Base-by-base conservation (phyloP, 2,888 invertebrate genomes). In the Lacanobia oleracea region DNA sequence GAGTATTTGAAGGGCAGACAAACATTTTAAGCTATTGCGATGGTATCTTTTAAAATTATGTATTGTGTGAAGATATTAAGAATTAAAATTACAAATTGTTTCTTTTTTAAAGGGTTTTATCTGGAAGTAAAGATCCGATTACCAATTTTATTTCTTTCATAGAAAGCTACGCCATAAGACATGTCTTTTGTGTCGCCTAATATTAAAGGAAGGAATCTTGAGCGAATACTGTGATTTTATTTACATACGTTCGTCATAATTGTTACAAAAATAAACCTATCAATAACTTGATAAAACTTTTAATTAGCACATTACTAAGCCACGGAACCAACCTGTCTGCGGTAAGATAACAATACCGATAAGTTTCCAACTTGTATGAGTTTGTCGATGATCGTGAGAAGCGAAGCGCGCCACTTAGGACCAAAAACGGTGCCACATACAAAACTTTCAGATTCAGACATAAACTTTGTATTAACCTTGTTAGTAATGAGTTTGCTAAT, bases 301-400 rank as follows among this genome's bases (percentile, higher is more conserved):
- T 77, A 62, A 51, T 61, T 70, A 70, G 14, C 12, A 71, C 45
- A 7, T 7, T 51, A 50, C 12, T 5, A 43, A 40, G 23, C n/a
- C 43, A 57, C 16, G 21, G 37, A 21, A 65, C 10, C 2, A 63
- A 12, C 40, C 53, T 51, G 12, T 50, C 43, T 64, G 67, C 23
- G 40, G 63, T 56, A 23, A 37, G 50, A 64, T 80, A 64, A 61
- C 68, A 65, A 45, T 56, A 33, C 68, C 56, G 60, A 67, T 77
- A 67, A 67, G 51, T 67, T 60, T 23, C 43, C 16, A 65, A 77
- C 64, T 61, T 61, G 68, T 75, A 56, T 18, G 23, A 80, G 48
- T 64, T 67, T 75, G 60, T 67, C 27, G 51, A 48, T 12, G 43
- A 37, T 48, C 45, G 51, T 61, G 56, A 43, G 75, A 60, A 62